Evolutionary conservation across 2,113 vertebrate genomes (phyloP).

Genomic region (Pholis gunnellus): DNA sequence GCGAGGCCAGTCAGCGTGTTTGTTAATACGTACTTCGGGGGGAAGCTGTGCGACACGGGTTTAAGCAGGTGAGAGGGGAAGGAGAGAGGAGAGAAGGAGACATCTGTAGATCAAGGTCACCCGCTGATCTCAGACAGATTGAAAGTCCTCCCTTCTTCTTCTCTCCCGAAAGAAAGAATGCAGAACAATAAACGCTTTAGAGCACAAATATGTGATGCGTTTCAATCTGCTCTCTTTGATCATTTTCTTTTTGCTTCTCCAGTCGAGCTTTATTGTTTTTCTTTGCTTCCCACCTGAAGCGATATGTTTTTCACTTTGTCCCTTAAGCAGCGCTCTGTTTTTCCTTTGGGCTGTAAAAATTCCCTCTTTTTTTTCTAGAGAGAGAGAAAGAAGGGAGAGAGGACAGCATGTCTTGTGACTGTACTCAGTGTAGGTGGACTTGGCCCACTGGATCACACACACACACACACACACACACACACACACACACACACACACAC

Average conservation of each 20-base stretch:
- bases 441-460: conserved; percentile 45
- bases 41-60: background rate
- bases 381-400: background rate
- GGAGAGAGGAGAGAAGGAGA: background rate
- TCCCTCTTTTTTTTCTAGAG: background rate
- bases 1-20: background rate
- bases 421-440: conserved; percentile 66
- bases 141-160: background rate
- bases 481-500: conserved; percentile 30
- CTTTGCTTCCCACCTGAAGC: background rate
- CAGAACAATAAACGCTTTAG: conserved; percentile 48
- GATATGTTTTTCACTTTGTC: background rate
- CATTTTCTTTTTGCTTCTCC: background rate
- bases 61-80: background rate
- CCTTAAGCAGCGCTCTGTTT: background rate
- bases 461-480: conserved; percentile 35
- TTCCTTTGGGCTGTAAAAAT: background rate
- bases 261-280: background rate
- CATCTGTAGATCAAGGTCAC: conserved; percentile 44
- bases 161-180: conserved; percentile 45
- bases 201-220: background rate
- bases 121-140: conserved; percentile 49
- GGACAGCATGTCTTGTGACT: conserved; percentile 57
- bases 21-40: background rate
- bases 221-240: background rate